Evolutionary conservation across 2,797 vertebrate genomes (phyloP).

Genomic region (Kryptolebias ocellatus): DNA sequence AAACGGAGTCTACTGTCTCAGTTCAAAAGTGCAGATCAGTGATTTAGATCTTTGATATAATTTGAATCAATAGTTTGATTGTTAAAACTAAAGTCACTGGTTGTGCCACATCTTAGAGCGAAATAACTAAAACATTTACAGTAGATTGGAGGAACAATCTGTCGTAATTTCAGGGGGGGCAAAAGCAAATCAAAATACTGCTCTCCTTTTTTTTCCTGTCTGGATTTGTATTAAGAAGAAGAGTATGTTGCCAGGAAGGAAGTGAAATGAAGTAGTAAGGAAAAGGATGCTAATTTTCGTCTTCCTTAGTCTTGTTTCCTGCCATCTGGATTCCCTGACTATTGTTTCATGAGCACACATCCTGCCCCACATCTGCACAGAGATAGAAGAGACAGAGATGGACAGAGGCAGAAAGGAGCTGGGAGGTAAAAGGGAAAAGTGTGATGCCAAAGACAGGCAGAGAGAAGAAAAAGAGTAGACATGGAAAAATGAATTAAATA

Average conservation of each 20-base stretch:
- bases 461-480: constrained; percentile 41
- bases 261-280: constrained; percentile 75
- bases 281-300: constrained; percentile 75
- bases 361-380: constrained; percentile 73
- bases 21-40: constrained; percentile 11
- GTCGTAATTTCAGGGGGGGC: constrained; percentile 15
- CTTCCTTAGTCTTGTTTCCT: constrained; percentile 81
- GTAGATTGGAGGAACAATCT: constrained; percentile 4
- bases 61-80: constrained; percentile 1
- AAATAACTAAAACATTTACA: no score
- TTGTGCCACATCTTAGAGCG: not conserved
- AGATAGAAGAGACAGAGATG: constrained; percentile 38
- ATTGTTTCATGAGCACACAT: constrained; percentile 77
- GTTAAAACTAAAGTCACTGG: constrained; percentile 11
- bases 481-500: constrained; percentile 52
- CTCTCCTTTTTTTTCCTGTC: constrained; percentile 33
- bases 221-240: constrained; percentile 54
- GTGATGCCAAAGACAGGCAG: constrained; percentile 25
- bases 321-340: constrained; percentile 79
- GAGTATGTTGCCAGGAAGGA: constrained; percentile 72
- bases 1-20: constrained; percentile 29
- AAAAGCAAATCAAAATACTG: constrained; percentile 31
- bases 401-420: constrained; percentile 34
- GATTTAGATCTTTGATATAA: not conserved
- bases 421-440: constrained; percentile 48